Evolutionary conservation across 2,797 vertebrate species (phyloP).

Genomic region (Pipistrellus nathusii): DNA sequence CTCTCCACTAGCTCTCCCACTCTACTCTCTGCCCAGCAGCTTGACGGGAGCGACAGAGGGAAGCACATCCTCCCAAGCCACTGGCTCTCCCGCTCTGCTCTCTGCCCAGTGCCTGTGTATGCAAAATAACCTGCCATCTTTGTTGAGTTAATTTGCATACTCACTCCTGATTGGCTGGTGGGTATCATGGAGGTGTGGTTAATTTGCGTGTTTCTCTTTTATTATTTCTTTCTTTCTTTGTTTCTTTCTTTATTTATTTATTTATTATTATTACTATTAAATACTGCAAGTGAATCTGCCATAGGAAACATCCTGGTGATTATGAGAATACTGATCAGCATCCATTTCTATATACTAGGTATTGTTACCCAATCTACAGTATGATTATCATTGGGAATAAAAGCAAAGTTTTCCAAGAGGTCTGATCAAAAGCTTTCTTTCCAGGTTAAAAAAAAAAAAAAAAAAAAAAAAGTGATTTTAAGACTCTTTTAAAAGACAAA

Average conservation of each 20-base stretch:
- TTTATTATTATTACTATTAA: not conserved
- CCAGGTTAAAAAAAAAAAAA: not conserved
- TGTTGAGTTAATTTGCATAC: not conserved
- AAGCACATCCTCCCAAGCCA: too few relatives aligned
- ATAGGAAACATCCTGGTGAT: not conserved
- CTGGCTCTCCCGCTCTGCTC: too few relatives aligned
- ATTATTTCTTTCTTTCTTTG: too few relatives aligned
- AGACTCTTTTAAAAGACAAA: not conserved
- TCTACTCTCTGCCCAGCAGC: too few relatives aligned
- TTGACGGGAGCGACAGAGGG: too few relatives aligned
- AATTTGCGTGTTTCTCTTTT: too few relatives aligned
- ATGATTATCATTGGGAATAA: not conserved
- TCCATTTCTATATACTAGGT: not conserved
- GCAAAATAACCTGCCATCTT: too few relatives aligned
- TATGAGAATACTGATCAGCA: not conserved
- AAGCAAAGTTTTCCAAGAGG: not conserved
- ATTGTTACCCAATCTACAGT: not conserved
- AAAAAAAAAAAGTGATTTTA: not conserved
- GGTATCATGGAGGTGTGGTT: too few relatives aligned
- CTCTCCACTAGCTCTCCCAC: too few relatives aligned
- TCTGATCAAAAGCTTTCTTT: conserved; percentile 4
- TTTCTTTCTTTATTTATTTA: too few relatives aligned
- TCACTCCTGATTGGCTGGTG: too few relatives aligned
- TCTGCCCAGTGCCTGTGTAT: too few relatives aligned
- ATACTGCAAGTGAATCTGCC: not conserved